Evolutionary conservation across 2,888 invertebrate genomes (phyloP).

Genomic region (Suillia variegata): DNA sequence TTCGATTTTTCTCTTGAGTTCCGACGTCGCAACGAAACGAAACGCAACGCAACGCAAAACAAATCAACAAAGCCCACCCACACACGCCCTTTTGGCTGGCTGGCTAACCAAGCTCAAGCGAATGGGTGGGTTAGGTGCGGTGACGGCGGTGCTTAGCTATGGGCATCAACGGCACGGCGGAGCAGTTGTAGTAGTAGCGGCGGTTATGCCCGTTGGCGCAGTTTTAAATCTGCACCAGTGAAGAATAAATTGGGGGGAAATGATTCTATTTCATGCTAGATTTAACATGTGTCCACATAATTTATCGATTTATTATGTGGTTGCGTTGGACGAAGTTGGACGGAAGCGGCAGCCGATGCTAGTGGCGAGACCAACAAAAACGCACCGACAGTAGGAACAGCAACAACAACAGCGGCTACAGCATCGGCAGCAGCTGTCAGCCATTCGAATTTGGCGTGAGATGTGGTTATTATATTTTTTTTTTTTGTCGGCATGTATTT

Average conservation of each 20-base stretch:
- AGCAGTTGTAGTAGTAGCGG: no score
- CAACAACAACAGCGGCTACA: not conserved
- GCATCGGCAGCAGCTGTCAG: not conserved
- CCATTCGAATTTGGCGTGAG: not conserved
- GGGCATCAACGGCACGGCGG: no score
- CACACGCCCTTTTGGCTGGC: not conserved
- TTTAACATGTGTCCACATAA: constrained; percentile 59
- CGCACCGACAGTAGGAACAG: not conserved
- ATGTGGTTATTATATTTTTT: constrained; percentile 30
- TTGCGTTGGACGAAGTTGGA: constrained; percentile 26
- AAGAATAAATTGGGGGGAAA: constrained; percentile 59
- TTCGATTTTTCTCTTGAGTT: no score
- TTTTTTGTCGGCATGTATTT: constrained; percentile 19
- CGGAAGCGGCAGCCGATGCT: no score
- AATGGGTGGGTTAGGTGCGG: no score
- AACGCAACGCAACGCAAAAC: no score
- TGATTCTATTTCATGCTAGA: constrained; percentile 60
- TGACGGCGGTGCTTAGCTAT: no score
- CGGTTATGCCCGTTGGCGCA: no score
- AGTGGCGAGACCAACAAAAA: no score
- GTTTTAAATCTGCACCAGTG: constrained; percentile 15
- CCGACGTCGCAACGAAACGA: no score
- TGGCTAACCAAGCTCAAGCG: no score
- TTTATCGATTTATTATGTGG: constrained; percentile 59
- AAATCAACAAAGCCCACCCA: no score